phyloP scores from a whole-genome alignment of 2,888 invertebrate species.

The Pollenia griseotomentosa region DNA sequence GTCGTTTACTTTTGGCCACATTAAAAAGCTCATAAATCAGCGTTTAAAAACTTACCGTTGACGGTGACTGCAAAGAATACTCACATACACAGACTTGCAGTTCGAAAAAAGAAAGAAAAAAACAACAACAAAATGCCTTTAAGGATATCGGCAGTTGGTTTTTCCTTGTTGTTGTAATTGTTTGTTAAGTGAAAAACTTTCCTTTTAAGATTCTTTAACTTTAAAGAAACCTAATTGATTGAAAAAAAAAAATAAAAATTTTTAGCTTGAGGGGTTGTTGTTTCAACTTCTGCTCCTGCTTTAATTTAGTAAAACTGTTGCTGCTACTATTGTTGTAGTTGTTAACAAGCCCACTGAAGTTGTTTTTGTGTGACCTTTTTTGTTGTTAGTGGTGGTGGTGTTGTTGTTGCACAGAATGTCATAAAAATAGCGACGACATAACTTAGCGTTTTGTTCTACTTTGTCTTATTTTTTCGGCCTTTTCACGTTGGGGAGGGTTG shows the following conservation, averaged over 20 bases:
- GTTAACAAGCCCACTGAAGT: conserved; percentile 60
- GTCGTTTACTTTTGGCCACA: conserved; percentile 83
- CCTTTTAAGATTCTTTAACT: conserved; percentile 75
- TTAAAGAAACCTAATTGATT: conserved; percentile 83
- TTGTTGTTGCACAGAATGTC: conserved; percentile 74
- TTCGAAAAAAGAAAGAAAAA: conserved; percentile 65
- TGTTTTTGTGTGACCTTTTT: conserved; percentile 75
- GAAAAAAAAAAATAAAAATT: conserved; percentile 77
- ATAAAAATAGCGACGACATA: conserved; percentile 75
- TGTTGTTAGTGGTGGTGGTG: conserved; percentile 63
- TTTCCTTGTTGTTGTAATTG: conserved; percentile 36
- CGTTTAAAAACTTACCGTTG: conserved; percentile 65
- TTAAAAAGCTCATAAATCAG: conserved; percentile 84
- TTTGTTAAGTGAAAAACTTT: conserved; percentile 60
- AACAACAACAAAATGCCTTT: conserved; percentile 47
- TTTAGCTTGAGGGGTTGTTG: conserved; percentile 78
- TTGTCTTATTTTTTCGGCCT: not conserved
- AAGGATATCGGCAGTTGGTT: conserved; percentile 48
- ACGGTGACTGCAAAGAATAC: conserved; percentile 18
- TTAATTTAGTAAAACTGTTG: conserved; percentile 59
- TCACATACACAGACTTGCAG: conserved; percentile 52
- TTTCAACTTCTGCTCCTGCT: conserved; percentile 25
- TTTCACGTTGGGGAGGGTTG: conserved; percentile 3
- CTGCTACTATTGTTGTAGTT: conserved; percentile 42
- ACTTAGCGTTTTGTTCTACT: conserved; percentile 15